Base-by-base conservation (phyloP, 2,888 invertebrate species). In the Brenthis ino region DNA sequence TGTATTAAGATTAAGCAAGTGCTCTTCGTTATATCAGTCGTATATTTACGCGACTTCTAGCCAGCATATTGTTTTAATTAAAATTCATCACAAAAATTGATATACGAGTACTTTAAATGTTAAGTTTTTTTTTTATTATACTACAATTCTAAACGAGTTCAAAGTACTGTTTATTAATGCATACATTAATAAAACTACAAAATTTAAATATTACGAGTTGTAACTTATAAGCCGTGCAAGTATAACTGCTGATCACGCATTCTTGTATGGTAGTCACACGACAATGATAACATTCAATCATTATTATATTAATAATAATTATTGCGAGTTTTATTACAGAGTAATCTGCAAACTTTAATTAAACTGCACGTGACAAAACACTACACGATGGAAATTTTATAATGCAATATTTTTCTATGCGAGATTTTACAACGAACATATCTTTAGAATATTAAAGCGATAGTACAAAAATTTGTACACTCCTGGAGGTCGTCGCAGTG, bases 401-500 rank as follows among this genome's bases (percentile, higher is more conserved):
- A 12, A n/a, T 58, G 11, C 11, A 28, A 50, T 28, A 50, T 16
- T 58, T 58, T 43, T 28, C 12, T 1, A 16, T 28, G 60, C 33
- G 6, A 50, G n/a, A 50, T 28, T 60, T 50, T 60, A 54, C 33
- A 60, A 60, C 28, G 60, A 33, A 24, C 48, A 50, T 28, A 33
- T 16, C 20, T 58, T 43, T 60, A 60, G 60, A 61, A 37, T 48
- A 60, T 63, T 68, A 57, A 65, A 66, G 55, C 55, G 65, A 69
- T 64, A 66, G 51, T 51, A 66, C 51, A 63, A 57, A 28, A 71
- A 71, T 64, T 67, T 68, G 58, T 57, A 51, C 65, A 58, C 63
- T 63, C 63, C 64, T 86, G 87, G 89, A 89, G 91, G 91, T 87
- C 90, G 88, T 85, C 86, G 85, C 86, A 84, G 92, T 91, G 92